A percentile compares a stretch with the other conserved stretches of the same genome.
These are phyloP conservation scores for Argynnis bischoffii DNA, from an alignment of 2,888 invertebrate species.

Conservation along the genomic window DNA sequence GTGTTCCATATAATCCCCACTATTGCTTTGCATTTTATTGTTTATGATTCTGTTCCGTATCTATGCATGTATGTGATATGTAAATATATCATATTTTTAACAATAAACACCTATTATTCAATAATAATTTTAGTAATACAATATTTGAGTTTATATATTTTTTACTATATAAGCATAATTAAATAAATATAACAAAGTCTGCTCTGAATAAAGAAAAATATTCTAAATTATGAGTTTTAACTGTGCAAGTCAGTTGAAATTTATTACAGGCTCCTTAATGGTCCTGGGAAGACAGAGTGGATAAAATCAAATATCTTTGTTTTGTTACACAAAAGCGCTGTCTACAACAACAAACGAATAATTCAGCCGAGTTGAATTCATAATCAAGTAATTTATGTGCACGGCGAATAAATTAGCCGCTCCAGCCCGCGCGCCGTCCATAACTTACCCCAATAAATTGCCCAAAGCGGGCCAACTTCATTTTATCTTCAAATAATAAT, in stretches of 20 bases:
- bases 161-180: background rate
- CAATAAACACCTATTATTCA: background rate
- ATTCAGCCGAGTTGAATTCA: slow-evolving; percentile 80
- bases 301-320: slow-evolving; percentile 73
- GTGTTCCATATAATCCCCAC: slow-evolving; percentile 78
- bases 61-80: slow-evolving; percentile 45
- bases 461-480: slow-evolving; percentile 81
- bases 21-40: slow-evolving; percentile 76
- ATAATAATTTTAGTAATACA: background rate
- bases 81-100: slow-evolving; percentile 23
- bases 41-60: slow-evolving; percentile 64
- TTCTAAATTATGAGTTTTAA: slow-evolving; percentile 7
- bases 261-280: slow-evolving; percentile 41
- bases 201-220: slow-evolving; percentile 1
- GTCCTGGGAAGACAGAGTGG: slow-evolving; percentile 57
- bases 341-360: slow-evolving; percentile 79
- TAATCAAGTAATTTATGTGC: slow-evolving; percentile 83
- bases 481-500: slow-evolving; percentile 82
- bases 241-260: slow-evolving; percentile 26
- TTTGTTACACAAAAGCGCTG: slow-evolving; percentile 74
- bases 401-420: slow-evolving; percentile 82
- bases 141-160: background rate
- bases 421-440: slow-evolving; percentile 78
- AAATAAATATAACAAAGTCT: background rate
- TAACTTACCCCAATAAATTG: slow-evolving; percentile 83